Evolutionary conservation across 2,888 invertebrate genomes (phyloP).

Genomic region (Drosophila heteroneura): DNA sequence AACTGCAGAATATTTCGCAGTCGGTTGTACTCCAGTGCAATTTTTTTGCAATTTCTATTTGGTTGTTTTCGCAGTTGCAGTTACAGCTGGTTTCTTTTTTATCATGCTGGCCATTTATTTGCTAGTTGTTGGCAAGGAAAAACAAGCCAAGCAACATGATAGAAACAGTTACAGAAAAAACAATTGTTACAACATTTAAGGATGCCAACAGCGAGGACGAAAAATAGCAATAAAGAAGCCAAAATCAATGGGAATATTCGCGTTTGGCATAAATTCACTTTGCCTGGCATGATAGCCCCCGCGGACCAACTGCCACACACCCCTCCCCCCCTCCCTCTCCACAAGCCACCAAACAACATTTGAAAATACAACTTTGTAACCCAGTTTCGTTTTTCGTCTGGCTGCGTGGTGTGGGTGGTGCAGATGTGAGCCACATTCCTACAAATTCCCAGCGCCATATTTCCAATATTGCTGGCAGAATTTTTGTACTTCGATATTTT

Average conservation of each 20-base stretch:
- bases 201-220: slow-evolving; percentile 36
- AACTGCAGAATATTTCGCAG: slow-evolving; percentile 1
- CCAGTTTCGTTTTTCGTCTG: slow-evolving; percentile 57
- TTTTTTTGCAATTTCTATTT: neutral
- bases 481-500: slow-evolving; percentile 49
- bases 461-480: slow-evolving; percentile 9
- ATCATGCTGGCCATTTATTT: slow-evolving; percentile 67
- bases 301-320: neutral
- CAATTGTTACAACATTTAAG: slow-evolving; percentile 61
- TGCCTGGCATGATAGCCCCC: slow-evolving; percentile 36
- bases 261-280: slow-evolving; percentile 76
- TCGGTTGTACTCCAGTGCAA: neutral
- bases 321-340: neutral
- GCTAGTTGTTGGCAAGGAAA: slow-evolving; percentile 42
- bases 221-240: slow-evolving; percentile 72
- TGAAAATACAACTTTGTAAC: slow-evolving; percentile 73
- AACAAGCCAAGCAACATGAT: slow-evolving; percentile 20
- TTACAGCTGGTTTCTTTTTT: slow-evolving; percentile 41
- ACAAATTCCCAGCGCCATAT: slow-evolving; percentile 8
- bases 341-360: slow-evolving; percentile 49
- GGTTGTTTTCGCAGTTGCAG: slow-evolving; percentile 17
- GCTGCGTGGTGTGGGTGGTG: slow-evolving; percentile 7
- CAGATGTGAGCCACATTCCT: slow-evolving; percentile 6
- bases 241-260: slow-evolving; percentile 79
- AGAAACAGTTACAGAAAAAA: slow-evolving; percentile 22